Base-by-base conservation (phyloP, 23 tunicate genomes). In the Diplosoma virens region DNA sequence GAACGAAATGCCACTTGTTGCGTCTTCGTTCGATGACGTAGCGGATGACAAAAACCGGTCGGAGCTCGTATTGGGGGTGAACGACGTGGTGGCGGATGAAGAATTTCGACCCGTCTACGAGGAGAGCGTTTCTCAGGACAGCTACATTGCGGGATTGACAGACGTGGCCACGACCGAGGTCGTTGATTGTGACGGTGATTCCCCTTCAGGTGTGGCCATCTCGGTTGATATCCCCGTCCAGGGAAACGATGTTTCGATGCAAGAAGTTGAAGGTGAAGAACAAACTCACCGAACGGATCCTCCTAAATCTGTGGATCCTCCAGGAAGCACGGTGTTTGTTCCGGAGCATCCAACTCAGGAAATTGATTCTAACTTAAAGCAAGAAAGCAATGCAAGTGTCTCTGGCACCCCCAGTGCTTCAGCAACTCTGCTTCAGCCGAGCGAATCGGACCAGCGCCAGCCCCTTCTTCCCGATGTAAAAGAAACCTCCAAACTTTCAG, bases 261-360 rank as follows among this genome's bases (percentile, higher is more conserved):
- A 61, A 26, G 69, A 61, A 61, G 69, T 61, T 3, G n/a, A 27
- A 3, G 69, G 35, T 27, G 35, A 61, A 61, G 69, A 61, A 26
- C n/a, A n/a, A n/a, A n/a, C n/a, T n/a, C n/a, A n/a, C n/a, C n/a
- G n/a, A n/a, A n/a, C n/a, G n/a, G n/a, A n/a, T n/a, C n/a, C n/a
- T n/a, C n/a, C n/a, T n/a, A n/a, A n/a, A n/a, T n/a, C n/a, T n/a
- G n/a, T n/a, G n/a, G n/a, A n/a, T n/a, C n/a, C n/a, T n/a, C n/a
- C n/a, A n/a, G n/a, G n/a, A n/a, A n/a, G n/a, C n/a, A n/a, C n/a
- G n/a, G n/a, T n/a, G n/a, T n/a, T n/a, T n/a, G n/a, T n/a, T n/a
- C n/a, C n/a, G n/a, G n/a, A n/a, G n/a, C n/a, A n/a, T n/a, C n/a
- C n/a, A n/a, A n/a, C n/a, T n/a, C n/a, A n/a, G n/a, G n/a, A n/a